A percentile compares a stretch with the other conserved stretches of the same genome.
Evolutionary conservation across 2,113 vertebrate genomes (phyloP).

Genomic region (Stegastes partitus): DNA sequence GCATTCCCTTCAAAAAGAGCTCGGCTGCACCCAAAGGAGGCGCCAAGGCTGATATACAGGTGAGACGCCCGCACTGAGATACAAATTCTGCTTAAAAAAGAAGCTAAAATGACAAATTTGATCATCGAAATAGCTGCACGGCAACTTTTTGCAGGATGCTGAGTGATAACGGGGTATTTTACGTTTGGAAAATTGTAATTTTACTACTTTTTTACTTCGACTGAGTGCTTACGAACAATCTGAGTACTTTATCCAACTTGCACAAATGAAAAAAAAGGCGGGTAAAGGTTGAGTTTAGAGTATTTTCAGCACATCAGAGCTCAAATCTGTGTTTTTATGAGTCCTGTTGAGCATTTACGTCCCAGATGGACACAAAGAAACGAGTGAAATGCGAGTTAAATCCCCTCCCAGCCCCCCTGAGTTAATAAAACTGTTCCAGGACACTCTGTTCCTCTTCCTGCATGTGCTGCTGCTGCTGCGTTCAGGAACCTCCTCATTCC

Average conservation of each 20-base stretch:
- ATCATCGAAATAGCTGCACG: no score
- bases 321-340: not conserved
- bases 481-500: slow-evolving; percentile 57
- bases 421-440: slow-evolving; percentile 41
- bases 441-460: slow-evolving; percentile 51
- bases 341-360: slow-evolving; percentile 24
- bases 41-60: slow-evolving; percentile 63
- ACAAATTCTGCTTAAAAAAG: not conserved
- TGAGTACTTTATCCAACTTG: no score
- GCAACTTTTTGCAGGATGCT: no score
- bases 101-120: no score
- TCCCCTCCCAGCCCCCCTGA: slow-evolving; percentile 43
- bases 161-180: no score
- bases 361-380: slow-evolving; percentile 31
- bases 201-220: no score
- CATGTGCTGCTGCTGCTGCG: slow-evolving; percentile 36
- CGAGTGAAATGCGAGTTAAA: not conserved
- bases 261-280: no score
- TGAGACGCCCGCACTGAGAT: slow-evolving; percentile 32
- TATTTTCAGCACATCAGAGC: not conserved
- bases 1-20: slow-evolving; percentile 73
- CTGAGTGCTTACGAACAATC: no score
- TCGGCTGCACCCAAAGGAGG: slow-evolving; percentile 41
- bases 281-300: no score
- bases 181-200: no score